Base-by-base conservation (phyloP, 2,797 vertebrate species). In the Syngnathus acus region DNA sequence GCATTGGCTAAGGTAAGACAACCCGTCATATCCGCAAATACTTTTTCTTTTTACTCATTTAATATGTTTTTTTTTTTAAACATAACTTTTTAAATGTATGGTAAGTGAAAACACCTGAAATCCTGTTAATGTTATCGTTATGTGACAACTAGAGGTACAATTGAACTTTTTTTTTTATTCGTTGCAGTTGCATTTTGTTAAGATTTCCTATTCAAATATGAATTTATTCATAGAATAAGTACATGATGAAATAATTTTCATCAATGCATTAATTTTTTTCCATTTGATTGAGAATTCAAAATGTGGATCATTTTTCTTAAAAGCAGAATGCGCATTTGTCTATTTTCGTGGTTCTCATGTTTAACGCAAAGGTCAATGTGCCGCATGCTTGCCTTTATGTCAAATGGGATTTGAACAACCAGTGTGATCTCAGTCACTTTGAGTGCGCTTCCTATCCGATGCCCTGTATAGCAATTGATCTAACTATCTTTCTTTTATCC, bases 1-100 rank as follows among this genome's bases (percentile, higher is more conserved):
- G 94, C 93, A 16, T 76, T 99, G 85, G 94, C 96, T 69, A 99
- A 99, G 93, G 97, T 98, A 92, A 72, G 84, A 16, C 14, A 50
- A n/a, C 17, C 53, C 37, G 17, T 38, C 19, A 6, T 32, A 32
- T 32, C 32, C 32, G 32, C 32, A 32, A 32, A 32, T 32, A 4
- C 3, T 32, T 32, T 26, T 2, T 26, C 26, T 26, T 26, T 32
- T 32, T 32, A 32, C 32, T 4, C 32, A 32, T 3, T 32, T 32
- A 32, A 32, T 32, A 3, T 32, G 2, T 19, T 39, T 32, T 3
- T 32, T 32, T 3, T 4, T 32, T 32, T 32, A 32, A 32, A 32
- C 2, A 4, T 32, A 32, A 32, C 32, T 32, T 32, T 32, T 32
- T 32, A 32, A 32, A 32, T 32, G 32, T 32, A 32, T 32, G 32